Base-by-base conservation (phyloP, 2,888 invertebrate genomes). In the Rotaria socialis region DNA sequence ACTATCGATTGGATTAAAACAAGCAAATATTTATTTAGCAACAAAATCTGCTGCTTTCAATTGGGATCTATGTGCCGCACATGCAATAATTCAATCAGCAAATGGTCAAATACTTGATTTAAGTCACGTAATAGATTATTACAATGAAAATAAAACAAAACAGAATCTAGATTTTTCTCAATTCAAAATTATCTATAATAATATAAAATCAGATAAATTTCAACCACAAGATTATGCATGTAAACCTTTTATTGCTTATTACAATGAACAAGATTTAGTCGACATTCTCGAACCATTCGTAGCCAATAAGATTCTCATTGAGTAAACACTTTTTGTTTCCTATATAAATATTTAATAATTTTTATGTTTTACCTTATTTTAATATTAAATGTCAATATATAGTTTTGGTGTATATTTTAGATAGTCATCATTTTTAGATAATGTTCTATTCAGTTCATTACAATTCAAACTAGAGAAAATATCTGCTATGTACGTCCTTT, bases 41-140 rank as follows among this genome's bases (percentile, higher is more conserved):
- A 80, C 47, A 10, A 80, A 80, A 14, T 41, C 80, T 24, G 47
- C n/a, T 10, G 80, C 80, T 1, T 80, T 7, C n/a, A 47, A 47
- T 80, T 80, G 80, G 47, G 80, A 80, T 47, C n/a, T 80, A 47
- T 80, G 80, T 47, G 80, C 80, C 0, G 43, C 47, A 47, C 80
- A 80, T 80, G 47, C 80, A 14, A 80, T 80, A 0, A 80, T 80
- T 8, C 24, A 11, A 43, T 80, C 80, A 2, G n/a, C 24, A 1
- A 14, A 80, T 80, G 80, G 47, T 80, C 80, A 80, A 47, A n/a
- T 80, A 47, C 43, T 80, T 47, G 80, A 80, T 80, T 35, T 80
- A 11, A 0, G n/a, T 8, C 22, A 47, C 47, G 3, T 47, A 4
- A n/a, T 80, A 0, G 8, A 47, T 43, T 43, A 47, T 24, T 80